phyloP scores from a whole-genome alignment of 2,113 vertebrate genomes.

The Actenoides lindsayi region DNA sequence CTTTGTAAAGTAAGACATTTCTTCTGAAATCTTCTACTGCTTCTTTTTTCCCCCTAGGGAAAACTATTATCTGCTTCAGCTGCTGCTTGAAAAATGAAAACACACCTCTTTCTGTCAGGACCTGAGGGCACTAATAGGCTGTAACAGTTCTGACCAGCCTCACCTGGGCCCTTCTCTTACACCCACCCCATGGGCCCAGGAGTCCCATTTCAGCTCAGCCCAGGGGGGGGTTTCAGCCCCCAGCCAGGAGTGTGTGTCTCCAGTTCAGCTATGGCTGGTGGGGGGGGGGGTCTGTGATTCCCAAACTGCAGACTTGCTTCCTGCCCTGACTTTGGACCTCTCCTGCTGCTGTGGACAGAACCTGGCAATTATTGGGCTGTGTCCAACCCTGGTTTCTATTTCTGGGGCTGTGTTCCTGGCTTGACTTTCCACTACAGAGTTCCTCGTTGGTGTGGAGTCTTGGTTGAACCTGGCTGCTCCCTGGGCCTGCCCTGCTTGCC shows the following conservation, averaged over 20 bases:
- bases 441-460: not conserved
- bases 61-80: not conserved
- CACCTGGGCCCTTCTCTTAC: not conserved
- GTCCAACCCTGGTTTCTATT: not conserved
- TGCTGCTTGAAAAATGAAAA: slow-evolving; percentile 6
- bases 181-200: accelerated
- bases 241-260: not conserved
- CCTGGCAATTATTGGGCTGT: not conserved
- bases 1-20: not conserved
- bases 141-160: not conserved
- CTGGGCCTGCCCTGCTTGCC: not conserved
- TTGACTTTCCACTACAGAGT: accelerated
- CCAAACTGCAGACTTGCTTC: not conserved
- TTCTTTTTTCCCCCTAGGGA: not conserved
- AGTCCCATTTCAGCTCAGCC: not conserved
- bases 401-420: accelerated
- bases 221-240: not conserved
- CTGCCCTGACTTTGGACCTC: not conserved
- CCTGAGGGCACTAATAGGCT: not conserved
- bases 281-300: too few relatives aligned
- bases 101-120: not conserved
- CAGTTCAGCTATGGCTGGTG: accelerated
- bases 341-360: accelerated
- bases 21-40: not conserved
- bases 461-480: not conserved